phyloP scores from a whole-genome alignment of 2,888 invertebrate genomes.

The Heliconius ethilla region DNA sequence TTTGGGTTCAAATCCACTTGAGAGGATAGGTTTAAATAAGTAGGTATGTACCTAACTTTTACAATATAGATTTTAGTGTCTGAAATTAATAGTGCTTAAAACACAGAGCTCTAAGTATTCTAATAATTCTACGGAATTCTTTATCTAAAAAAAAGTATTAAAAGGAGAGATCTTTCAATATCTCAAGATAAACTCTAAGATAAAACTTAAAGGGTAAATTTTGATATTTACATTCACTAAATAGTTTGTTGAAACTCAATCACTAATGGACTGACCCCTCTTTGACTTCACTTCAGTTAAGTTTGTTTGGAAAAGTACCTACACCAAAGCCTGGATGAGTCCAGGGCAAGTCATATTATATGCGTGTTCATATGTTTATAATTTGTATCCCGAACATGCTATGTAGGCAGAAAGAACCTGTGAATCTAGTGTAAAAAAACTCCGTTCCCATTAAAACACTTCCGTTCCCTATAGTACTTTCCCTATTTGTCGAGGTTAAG shows the following conservation, averaged over 20 bases:
- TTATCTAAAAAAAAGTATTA: no score
- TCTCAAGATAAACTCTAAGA: neutral
- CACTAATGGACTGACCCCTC: neutral
- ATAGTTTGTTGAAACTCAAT: conserved; percentile 6
- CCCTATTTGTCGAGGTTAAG: no score
- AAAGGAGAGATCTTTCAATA: neutral
- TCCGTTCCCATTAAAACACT: no score
- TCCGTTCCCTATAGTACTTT: no score
- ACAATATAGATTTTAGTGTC: no score
- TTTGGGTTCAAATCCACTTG: neutral
- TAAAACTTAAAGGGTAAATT: neutral
- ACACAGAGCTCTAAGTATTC: no score
- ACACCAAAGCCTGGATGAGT: neutral
- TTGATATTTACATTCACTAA: neutral
- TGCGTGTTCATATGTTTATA: neutral
- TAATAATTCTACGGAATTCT: no score
- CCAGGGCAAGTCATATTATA: neutral
- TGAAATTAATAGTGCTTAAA: no score
- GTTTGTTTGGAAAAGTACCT: neutral
- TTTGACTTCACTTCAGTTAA: neutral
- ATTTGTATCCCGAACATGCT: no score
- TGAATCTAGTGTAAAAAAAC: no score
- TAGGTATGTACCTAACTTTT: no score
- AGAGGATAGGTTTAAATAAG: neutral
- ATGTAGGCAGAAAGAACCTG: no score